Base-by-base conservation (phyloP, 2,888 invertebrate species). In the Drosophila algonquin region DNA sequence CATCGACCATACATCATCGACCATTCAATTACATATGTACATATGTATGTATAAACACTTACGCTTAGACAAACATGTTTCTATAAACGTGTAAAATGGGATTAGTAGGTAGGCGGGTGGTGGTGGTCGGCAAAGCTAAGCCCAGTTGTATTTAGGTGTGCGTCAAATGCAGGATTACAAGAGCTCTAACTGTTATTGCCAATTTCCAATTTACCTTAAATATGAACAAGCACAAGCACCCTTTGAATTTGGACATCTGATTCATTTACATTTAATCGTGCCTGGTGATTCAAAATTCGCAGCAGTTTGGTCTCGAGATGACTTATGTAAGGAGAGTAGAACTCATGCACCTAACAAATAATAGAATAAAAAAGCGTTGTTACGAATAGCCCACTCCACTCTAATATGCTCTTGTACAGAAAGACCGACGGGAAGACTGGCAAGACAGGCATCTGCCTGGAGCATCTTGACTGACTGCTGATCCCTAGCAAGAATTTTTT, bases 51-150 rank as follows among this genome's bases (percentile, higher is more conserved):
- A 79, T 57, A 46, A 8, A 27, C 16, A 56, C 27, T n/a, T 6
- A 27, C 55, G 4, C 18, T 1, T 40, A 40, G 40, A 40, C 2
- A 40, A 40, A 40, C 40, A 40, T 14, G 40, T 7, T 6, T 7
- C 14, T n/a, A 48, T 48, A 48, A 21, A 18, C 50, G n/a, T 27
- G 12, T 35, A 40, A 40, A 27, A n/a, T n/a, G 21, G 27, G 51
- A 47, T 46, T 32, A 24, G 18, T n/a, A 47, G 24, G 44, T 44
- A 27, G 35, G 40, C 27, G 51, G 48, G 44, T 44, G 59, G 35
- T 35, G 27, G 59, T 46, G n/a, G 52, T 64, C 57, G 65, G 70
- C 67, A 68, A 67, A 75, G 63, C 55, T 79, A 73, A 75, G 63
- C 27, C 16, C 62, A 48, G 32, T 54, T 35, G 32, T n/a, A 35